Base-by-base conservation (phyloP, 2,113 vertebrate species). In the Prunella fulvescens region DNA sequence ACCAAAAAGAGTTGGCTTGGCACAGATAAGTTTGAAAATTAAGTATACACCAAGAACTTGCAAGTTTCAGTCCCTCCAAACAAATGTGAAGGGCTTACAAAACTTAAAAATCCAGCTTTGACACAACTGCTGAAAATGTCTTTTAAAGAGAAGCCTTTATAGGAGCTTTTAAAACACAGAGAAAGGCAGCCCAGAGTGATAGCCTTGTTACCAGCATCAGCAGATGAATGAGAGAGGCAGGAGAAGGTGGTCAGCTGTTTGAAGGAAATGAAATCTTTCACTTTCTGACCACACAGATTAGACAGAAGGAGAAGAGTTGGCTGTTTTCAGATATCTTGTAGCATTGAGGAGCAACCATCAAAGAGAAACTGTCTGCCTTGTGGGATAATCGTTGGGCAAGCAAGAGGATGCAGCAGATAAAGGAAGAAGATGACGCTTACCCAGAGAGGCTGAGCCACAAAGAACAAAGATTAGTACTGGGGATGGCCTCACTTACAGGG, bases 201-300 rank as follows among this genome's bases (percentile, higher is more conserved):
- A 66, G 48, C 57, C 72, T 72, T 72, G 28, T 44, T 84, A 61
- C 50, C 19, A 62, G 35, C 51, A n/a, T 5, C 70, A 82, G 76
- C 57, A 80, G 53, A 92, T 42, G 48, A 80, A 54, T 33, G 39
- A 83, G 50, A 26, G 22, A 72, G 56, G 54, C 39, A 64, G 54
- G 84, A 85, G 58, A 48, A 40, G 44, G 16, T 7, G 4, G 40
- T 25, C 2, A 7, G 19, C 56, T 86, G 22, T 50, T 77, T 66
- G 60, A 82, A 86, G 50, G 22, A 60, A 95, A 94, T 29, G 3
- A 95, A 82, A 88, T 87, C 84, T 88, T 96, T 95, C 84, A 72
- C 91, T 96, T 95, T 96, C 83, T 92, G 77, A 86, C 86, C 80
- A 51, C 44, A 56, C 48, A 84, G 82, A 91, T 92, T 64, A 92